Evolutionary conservation across 1,140 invertebrate genomes (phyloP).

Genomic region (Sycophaga agraensis): DNA sequence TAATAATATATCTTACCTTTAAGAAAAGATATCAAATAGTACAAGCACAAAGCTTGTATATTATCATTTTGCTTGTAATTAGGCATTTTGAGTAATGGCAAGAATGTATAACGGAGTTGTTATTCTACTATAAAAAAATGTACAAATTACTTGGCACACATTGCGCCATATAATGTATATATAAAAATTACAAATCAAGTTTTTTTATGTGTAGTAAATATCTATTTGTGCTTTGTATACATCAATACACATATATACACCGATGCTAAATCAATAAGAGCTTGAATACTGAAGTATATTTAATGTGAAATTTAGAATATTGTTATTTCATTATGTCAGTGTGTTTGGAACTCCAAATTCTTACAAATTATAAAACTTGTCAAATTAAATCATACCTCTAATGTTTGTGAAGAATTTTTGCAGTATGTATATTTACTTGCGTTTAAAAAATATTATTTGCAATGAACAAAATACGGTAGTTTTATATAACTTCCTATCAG

Average conservation of each 20-base stretch:
- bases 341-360: neutral
- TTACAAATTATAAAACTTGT: neutral
- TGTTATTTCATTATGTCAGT: too few species aligned
- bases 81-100: slow-evolving; percentile 6
- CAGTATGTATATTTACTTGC: slow-evolving; percentile 17
- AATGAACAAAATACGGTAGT: slow-evolving; percentile 12
- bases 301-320: slow-evolving; percentile 6
- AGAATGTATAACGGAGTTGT: slow-evolving; percentile 18
- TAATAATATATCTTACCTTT: slow-evolving; percentile 17
- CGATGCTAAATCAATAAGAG: slow-evolving; percentile 12
- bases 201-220: slow-evolving; percentile 27
- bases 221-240: slow-evolving; percentile 15
- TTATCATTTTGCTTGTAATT: slow-evolving; percentile 20
- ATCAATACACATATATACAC: neutral
- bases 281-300: slow-evolving; percentile 7
- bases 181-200: slow-evolving; percentile 24
- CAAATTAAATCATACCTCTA: slow-evolving; percentile 2
- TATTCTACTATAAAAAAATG: slow-evolving; percentile 14
- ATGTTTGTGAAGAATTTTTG: neutral
- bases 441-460: slow-evolving; percentile 17
- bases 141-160: slow-evolving; percentile 25
- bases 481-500: slow-evolving; percentile 21
- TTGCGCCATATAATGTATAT: slow-evolving; percentile 18
- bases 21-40: slow-evolving; percentile 7
- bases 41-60: slow-evolving; percentile 7